These are phyloP conservation scores for Condylura cristata DNA, from an alignment of 2,113 vertebrate species.

Conservation along the genomic window DNA sequence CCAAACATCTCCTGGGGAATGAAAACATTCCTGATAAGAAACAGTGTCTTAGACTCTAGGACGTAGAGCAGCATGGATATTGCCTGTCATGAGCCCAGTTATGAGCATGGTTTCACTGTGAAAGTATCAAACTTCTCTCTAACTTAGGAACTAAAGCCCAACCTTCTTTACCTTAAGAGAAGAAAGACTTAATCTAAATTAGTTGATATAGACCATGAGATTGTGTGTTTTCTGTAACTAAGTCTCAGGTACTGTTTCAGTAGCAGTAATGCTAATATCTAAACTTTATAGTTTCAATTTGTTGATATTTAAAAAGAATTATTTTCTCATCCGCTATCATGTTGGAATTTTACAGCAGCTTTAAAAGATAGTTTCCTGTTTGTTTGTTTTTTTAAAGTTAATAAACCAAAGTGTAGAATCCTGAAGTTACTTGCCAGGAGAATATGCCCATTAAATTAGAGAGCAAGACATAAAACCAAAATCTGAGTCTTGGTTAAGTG, in stretches of 20 bases:
- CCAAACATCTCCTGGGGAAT: not conserved
- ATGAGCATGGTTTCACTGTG: conserved; percentile 1
- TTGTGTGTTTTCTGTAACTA: conserved; percentile 27
- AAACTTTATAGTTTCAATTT: conserved; percentile 32
- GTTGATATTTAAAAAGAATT: conserved; percentile 8
- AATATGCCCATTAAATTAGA: not conserved
- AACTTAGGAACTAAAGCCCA: not conserved
- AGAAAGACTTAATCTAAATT: not conserved
- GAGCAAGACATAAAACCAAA: conserved; percentile 8
- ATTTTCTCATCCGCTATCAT: not conserved
- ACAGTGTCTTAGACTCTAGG: not conserved
- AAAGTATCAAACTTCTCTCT: not conserved
- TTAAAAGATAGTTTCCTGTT: not conserved
- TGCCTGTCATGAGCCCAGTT: not conserved
- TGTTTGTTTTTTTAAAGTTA: conserved; percentile 10
- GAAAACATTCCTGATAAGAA: not conserved
- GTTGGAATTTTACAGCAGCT: not conserved
- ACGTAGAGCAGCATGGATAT: not conserved
- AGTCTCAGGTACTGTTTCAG: conserved; percentile 11
- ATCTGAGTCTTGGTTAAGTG: not conserved
- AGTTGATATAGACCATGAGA: not conserved
- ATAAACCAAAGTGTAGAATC: not conserved
- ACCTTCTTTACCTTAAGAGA: no score
- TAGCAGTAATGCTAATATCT: not conserved
- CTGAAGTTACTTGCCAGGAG: conserved; percentile 4